Percentiles rank a stretch among this genome's conserved stretches.
Evolutionary conservation across 2,113 vertebrate genomes (phyloP).

Genomic region (Sander lucioperca): DNA sequence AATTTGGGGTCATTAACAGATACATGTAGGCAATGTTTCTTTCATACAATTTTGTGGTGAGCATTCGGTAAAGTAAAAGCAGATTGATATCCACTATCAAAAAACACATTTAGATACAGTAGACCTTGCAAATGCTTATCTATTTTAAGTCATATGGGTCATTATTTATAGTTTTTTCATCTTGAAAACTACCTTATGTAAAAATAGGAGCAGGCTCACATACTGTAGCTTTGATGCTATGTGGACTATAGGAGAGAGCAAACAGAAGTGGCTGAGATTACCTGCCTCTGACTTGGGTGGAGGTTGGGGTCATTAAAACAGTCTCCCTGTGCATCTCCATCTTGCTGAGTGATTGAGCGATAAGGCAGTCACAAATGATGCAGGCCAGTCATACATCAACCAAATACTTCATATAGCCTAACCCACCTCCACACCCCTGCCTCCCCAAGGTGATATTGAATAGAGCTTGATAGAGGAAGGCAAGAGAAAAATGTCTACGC

Average conservation of each 20-base stretch:
- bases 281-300: constrained; percentile 40
- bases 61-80: not conserved
- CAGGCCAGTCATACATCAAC: constrained; percentile 67
- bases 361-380: constrained; percentile 72
- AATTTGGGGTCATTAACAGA: constrained; percentile 14
- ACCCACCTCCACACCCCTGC: constrained; percentile 40
- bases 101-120: not conserved
- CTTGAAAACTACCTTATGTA: too few relatives aligned
- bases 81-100: not conserved
- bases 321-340: constrained; percentile 64
- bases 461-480: constrained; percentile 54
- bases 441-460: constrained; percentile 72
- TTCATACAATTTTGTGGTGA: not conserved
- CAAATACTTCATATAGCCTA: constrained; percentile 54
- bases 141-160: not conserved
- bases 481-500: constrained; percentile 42
- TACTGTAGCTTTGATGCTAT: not conserved
- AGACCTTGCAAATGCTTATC: not conserved
- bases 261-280: constrained; percentile 35
- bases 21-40: constrained; percentile 1
- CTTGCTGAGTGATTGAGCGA: constrained; percentile 74
- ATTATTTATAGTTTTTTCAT: not conserved
- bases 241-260: not conserved
- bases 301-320: constrained; percentile 69
- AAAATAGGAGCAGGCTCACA: not conserved